These are phyloP conservation scores for Eonycteris spelaea DNA, from an alignment of 2,113 vertebrate genomes.

Conservation along the genomic window DNA sequence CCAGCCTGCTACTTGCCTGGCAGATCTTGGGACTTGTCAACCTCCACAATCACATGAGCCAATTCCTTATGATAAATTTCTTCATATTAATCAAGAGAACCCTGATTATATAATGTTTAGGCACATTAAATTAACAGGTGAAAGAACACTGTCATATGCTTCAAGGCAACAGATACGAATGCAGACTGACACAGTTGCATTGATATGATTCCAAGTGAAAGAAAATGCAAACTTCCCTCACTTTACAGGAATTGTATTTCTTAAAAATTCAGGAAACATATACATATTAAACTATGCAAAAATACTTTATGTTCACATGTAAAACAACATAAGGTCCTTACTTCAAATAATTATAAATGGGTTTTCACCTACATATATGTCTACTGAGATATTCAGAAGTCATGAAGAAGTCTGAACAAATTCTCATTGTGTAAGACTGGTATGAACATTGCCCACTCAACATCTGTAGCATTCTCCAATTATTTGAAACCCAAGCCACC, in stretches of 20 bases:
- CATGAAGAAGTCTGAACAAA: not conserved
- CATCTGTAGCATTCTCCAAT: not conserved
- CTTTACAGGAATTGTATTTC: not conserved
- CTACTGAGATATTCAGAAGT: not conserved
- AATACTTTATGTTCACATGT: not conserved
- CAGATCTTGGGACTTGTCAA: not conserved
- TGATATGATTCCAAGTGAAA: not conserved
- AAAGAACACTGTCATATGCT: not conserved
- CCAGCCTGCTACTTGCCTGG: not conserved
- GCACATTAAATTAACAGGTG: not conserved
- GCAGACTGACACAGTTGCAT: not conserved
- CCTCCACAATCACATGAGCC: not conserved
- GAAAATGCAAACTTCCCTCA: not conserved
- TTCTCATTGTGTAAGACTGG: not conserved
- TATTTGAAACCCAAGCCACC: not conserved
- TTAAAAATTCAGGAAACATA: not conserved
- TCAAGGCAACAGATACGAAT: not conserved
- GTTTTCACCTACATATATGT: not conserved
- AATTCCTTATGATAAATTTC: not conserved
- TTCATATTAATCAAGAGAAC: not conserved
- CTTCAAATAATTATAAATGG: not conserved
- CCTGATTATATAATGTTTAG: not conserved
- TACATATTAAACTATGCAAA: not conserved
- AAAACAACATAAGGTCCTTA: not conserved
- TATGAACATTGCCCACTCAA: not conserved